phyloP scores from a whole-genome alignment of 2,888 invertebrate species.

The Peribatodes rhomboidaria region DNA sequence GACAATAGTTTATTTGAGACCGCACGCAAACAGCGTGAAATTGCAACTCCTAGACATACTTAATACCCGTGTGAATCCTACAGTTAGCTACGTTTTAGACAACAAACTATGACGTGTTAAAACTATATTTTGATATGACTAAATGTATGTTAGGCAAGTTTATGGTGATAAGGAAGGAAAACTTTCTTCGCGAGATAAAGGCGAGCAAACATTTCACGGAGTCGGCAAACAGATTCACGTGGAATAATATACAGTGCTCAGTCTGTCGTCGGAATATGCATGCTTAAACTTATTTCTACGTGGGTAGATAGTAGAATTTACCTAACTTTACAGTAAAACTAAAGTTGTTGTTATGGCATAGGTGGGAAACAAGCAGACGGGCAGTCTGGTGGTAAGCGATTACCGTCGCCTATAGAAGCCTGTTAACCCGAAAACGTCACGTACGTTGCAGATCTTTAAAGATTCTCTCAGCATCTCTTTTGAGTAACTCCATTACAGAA shows the following conservation, averaged over 20 bases:
- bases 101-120: slow-evolving; percentile 2
- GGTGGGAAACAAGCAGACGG: no score
- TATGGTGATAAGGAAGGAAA: slow-evolving; percentile 37
- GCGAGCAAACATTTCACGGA: slow-evolving; percentile 30
- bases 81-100: slow-evolving; percentile 2
- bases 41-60: not conserved
- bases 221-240: slow-evolving; percentile 34
- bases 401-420: no score
- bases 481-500: no score
- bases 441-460: no score
- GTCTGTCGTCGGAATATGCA: not conserved
- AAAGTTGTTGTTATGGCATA: no score
- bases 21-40: slow-evolving; percentile 3
- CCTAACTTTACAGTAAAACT: no score
- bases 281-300: not conserved
- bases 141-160: slow-evolving; percentile 22
- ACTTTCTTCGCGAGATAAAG: slow-evolving; percentile 36
- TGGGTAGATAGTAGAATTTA: not conserved
- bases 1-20: slow-evolving; percentile 4
- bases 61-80: slow-evolving; percentile 32
- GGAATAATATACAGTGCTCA: slow-evolving; percentile 12
- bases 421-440: no score
- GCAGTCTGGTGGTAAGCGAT: no score
- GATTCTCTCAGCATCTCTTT: no score
- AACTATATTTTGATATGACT: slow-evolving; percentile 14